Evolutionary conservation across 1,140 invertebrate genomes (phyloP).

Genomic region (Parasteatoda tepidariorum): DNA sequence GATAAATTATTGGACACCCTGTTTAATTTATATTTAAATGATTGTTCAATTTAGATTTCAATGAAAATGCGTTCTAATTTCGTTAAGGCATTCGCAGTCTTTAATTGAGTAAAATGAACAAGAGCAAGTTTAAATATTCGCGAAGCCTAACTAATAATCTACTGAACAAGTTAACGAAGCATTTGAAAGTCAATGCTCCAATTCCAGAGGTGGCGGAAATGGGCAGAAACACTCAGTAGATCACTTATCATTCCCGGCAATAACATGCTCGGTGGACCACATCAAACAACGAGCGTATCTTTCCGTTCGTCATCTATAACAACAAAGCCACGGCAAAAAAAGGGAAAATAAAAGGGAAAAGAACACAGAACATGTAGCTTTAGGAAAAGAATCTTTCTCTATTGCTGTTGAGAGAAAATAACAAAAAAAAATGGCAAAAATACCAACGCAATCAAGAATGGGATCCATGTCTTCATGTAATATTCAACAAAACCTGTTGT

Average conservation of each 20-base stretch:
- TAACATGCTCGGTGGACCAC: conserved; percentile 19
- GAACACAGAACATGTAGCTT: not conserved
- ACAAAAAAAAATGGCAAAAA: no score
- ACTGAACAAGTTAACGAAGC: no score
- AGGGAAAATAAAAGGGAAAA: not conserved
- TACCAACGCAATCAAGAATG: not conserved
- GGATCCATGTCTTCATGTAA: conserved; percentile 38
- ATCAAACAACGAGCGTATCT: not conserved
- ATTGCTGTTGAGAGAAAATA: not conserved
- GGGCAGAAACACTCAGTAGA: not conserved
- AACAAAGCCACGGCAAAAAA: not conserved
- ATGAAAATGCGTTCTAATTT: no score
- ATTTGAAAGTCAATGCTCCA: not conserved
- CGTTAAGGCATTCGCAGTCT: no score
- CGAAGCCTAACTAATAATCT: not conserved
- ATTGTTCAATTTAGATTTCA: no score
- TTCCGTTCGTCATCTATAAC: not conserved
- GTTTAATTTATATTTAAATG: no score
- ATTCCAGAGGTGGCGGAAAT: not conserved
- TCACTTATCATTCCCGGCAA: conserved; percentile 29
- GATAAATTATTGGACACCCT: no score
- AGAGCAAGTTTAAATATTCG: not conserved
- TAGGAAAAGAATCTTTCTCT: not conserved
- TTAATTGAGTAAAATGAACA: not conserved
- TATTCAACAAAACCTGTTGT: conserved; percentile 36